Percentiles rank a stretch among this genome's conserved stretches.
phyloP scores from a whole-genome alignment of 2,113 vertebrate species.

The Elachura formosa region DNA sequence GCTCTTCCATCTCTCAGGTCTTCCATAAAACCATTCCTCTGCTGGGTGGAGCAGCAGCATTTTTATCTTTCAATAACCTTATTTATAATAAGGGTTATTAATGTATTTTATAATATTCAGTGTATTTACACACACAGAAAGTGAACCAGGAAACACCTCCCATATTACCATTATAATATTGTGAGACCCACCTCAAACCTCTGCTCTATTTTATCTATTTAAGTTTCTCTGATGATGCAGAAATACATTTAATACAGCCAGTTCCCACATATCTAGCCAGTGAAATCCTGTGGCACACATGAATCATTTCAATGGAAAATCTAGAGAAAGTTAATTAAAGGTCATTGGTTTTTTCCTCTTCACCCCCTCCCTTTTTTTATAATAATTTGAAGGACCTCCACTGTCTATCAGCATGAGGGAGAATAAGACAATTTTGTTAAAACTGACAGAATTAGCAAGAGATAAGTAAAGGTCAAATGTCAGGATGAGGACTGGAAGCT shows the following conservation, averaged over 20 bases:
- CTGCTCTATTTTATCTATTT: not conserved
- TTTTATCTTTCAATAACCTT: not conserved
- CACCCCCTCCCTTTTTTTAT: fast-evolving
- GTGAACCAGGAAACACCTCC: not conserved
- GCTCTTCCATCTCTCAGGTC: not conserved
- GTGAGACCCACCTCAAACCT: not conserved
- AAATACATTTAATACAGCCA: not conserved
- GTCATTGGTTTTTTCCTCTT: not conserved
- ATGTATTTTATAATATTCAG: not conserved
- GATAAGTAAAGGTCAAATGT: slow-evolving; percentile 2
- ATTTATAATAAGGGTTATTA: not conserved
- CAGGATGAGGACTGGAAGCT: not conserved
- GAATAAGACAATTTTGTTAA: not conserved
- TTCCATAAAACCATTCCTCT: not conserved
- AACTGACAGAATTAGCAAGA: not conserved
- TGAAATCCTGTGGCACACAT: not conserved
- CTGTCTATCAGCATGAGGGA: not conserved
- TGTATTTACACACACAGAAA: not conserved
- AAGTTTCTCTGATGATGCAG: not conserved
- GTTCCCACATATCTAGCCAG: not conserved
- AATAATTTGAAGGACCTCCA: not conserved
- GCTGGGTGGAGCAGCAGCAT: not conserved
- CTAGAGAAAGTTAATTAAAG: slow-evolving; percentile 17
- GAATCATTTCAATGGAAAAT: not conserved
- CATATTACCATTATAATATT: fast-evolving